Evolutionary conservation across 2,888 invertebrate genomes (phyloP).

Genomic region (Aporophyla nigra): DNA sequence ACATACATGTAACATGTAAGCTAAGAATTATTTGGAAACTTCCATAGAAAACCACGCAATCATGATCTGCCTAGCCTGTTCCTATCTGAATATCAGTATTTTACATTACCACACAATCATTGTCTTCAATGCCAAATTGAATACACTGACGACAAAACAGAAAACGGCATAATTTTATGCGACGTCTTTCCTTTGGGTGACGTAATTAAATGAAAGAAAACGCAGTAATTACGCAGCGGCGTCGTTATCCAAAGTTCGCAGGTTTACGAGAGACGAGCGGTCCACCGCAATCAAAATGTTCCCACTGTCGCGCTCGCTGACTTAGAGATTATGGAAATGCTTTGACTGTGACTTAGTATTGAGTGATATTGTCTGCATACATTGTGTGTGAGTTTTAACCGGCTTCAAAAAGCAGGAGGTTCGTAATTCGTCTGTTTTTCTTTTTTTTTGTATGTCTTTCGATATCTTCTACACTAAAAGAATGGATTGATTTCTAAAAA

Average conservation of each 20-base stretch:
- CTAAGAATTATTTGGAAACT: background rate
- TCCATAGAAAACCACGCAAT: background rate
- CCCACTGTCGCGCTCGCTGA: slow-evolving; percentile 66
- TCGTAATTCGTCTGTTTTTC: too few relatives aligned
- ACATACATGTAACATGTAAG: too few relatives aligned
- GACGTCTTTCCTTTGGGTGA: slow-evolving; percentile 26
- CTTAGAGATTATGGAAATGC: slow-evolving; percentile 64
- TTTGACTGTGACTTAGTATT: background rate
- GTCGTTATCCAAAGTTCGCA: slow-evolving; percentile 76
- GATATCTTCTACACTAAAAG: too few relatives aligned
- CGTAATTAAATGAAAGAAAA: slow-evolving; percentile 78
- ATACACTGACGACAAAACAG: background rate
- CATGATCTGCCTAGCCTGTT: too few relatives aligned
- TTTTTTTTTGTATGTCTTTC: too few relatives aligned
- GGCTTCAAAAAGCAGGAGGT: too few relatives aligned
- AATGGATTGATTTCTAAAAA: too few relatives aligned
- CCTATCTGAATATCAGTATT: too few relatives aligned
- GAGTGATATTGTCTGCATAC: background rate
- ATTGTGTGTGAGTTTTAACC: too few relatives aligned
- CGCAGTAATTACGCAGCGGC: slow-evolving; percentile 76
- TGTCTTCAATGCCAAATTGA: slow-evolving; percentile 7
- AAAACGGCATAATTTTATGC: slow-evolving; percentile 26
- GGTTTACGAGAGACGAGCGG: slow-evolving; percentile 78
- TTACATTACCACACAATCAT: background rate
- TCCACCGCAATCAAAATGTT: slow-evolving; percentile 85